Evolutionary conservation across 2,113 vertebrate genomes (phyloP).

Genomic region (Smithornis capensis): DNA sequence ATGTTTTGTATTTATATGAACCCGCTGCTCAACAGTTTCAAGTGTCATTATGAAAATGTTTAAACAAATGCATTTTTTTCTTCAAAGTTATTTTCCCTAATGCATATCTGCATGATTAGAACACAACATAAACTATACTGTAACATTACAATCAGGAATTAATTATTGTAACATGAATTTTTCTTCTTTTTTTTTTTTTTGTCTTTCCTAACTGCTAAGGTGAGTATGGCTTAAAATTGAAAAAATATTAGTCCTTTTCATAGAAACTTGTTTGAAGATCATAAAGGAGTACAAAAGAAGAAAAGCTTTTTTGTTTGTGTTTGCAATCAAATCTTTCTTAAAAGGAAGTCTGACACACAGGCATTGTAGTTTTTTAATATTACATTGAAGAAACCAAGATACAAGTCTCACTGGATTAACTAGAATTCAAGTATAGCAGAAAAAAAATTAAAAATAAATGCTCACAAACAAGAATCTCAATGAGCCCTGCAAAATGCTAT

Average conservation of each 20-base stretch:
- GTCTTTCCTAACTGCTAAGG: slow-evolving; percentile 51
- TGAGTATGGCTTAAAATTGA: slow-evolving; percentile 48
- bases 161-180: slow-evolving; percentile 62
- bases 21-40: slow-evolving; percentile 31
- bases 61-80: slow-evolving; percentile 56
- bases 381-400: slow-evolving; percentile 55
- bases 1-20: slow-evolving; percentile 2
- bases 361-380: slow-evolving; percentile 52
- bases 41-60: slow-evolving; percentile 59
- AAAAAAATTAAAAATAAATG: slow-evolving; percentile 57
- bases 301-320: slow-evolving; percentile 67
- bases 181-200: slow-evolving; percentile 9
- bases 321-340: slow-evolving; percentile 54
- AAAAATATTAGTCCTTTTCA: slow-evolving; percentile 57
- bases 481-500: slow-evolving; percentile 61
- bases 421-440: slow-evolving; percentile 51
- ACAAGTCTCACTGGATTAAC: slow-evolving; percentile 65
- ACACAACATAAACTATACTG: slow-evolving; percentile 35
- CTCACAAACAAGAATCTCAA: slow-evolving; percentile 63
- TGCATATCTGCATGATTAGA: slow-evolving; percentile 36
- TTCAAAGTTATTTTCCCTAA: slow-evolving; percentile 63
- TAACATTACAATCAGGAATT: slow-evolving; percentile 61
- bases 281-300: slow-evolving; percentile 60
- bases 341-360: slow-evolving; percentile 54
- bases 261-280: slow-evolving; percentile 67